Evolutionary conservation across 2,888 invertebrate species (phyloP).

Genomic region (Pyrochroa serraticornis): DNA sequence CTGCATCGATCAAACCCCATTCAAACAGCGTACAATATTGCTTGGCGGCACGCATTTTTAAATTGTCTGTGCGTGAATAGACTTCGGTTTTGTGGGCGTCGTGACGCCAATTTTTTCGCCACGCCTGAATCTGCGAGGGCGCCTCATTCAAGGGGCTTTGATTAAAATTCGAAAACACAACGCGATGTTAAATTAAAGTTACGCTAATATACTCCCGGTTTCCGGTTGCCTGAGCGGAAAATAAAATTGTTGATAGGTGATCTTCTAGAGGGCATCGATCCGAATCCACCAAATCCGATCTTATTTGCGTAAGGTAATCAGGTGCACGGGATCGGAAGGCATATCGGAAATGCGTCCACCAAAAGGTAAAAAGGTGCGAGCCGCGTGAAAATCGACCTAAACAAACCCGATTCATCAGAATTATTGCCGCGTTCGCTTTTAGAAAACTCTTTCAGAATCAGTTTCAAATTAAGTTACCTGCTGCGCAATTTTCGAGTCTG

Average conservation of each 20-base stretch:
- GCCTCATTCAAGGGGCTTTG: conserved; percentile 11
- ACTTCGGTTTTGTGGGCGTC: background rate
- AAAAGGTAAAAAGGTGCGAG: conserved; percentile 21
- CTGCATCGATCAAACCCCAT: conserved; percentile 30
- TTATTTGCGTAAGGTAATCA: conserved; percentile 38
- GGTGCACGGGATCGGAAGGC: conserved; percentile 17
- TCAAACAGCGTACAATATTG: conserved; percentile 26
- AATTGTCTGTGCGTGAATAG: conserved; percentile 18
- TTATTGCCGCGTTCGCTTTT: too few species aligned
- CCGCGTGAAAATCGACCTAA: conserved; percentile 10
- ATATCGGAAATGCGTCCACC: conserved; percentile 18
- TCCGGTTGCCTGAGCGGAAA: conserved; percentile 34
- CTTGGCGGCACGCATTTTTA: conserved; percentile 16
- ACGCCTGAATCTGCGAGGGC: background rate
- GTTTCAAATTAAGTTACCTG: too few species aligned
- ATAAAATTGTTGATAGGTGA: conserved; percentile 39
- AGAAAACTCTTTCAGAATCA: too few species aligned
- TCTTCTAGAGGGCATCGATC: conserved; percentile 34
- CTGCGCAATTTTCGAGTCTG: too few species aligned
- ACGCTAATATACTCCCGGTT: conserved; percentile 25
- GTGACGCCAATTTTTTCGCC: background rate
- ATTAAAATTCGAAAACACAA: conserved; percentile 7
- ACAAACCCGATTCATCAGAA: too few species aligned
- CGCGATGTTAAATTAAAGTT: conserved; percentile 23
- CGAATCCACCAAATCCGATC: conserved; percentile 34